phyloP scores from a whole-genome alignment of 2,113 vertebrate genomes.

The Hippocampus barbouri region DNA sequence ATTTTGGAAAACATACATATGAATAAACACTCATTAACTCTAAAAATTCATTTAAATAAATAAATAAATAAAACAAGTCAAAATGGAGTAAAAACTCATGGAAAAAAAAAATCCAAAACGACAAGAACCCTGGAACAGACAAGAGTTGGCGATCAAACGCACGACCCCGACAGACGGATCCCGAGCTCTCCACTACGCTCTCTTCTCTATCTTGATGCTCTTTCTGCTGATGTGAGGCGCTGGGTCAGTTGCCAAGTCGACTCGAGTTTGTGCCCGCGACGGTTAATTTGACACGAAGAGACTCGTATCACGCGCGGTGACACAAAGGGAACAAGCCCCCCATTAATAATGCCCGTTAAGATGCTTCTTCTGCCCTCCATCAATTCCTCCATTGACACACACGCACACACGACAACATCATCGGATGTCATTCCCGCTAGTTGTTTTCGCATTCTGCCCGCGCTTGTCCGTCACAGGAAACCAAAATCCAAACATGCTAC shows the following conservation, averaged over 20 bases:
- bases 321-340: slow-evolving; percentile 2
- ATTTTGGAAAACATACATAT: no score
- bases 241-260: slow-evolving; percentile 3
- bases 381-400: background rate
- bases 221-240: background rate
- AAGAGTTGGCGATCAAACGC: background rate
- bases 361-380: background rate
- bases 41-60: no score
- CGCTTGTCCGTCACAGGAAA: background rate
- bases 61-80: no score
- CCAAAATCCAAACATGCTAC: background rate
- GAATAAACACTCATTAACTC: no score
- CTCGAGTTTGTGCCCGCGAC: background rate
- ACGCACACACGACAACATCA: background rate
- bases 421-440: background rate
- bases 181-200: background rate
- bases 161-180: background rate
- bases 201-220: background rate
- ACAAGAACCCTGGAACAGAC: background rate
- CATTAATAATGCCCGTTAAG: slow-evolving; percentile 5
- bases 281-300: slow-evolving; percentile 5
- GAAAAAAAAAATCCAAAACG: no score
- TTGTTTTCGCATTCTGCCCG: background rate
- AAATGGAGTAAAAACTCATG: no score
- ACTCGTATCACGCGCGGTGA: background rate